Base-by-base conservation (phyloP, 2,113 vertebrate genomes). In the Hipposideros armiger region DNA sequence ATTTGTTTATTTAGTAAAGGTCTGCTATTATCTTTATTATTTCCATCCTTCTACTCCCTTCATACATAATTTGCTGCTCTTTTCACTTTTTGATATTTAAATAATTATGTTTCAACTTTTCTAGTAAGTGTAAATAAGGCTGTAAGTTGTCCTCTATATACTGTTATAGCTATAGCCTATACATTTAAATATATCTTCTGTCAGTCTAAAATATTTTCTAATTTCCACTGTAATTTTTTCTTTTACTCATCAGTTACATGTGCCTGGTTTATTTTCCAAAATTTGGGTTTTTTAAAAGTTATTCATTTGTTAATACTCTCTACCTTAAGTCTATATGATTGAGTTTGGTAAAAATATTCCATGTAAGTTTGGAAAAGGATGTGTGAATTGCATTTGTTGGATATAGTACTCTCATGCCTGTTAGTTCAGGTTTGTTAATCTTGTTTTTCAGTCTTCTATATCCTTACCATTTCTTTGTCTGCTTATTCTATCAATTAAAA, bases 71-170 rank as follows among this genome's bases (percentile, higher is more conserved):
- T 94, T 90, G 24, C 32, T 84, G 50, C 14, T 86, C 15, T 76
- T 90, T 69, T 66, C 89, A 74, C 7, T 69, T 76, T 74, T 90
- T 90, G 13, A 94, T 64, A 62, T 76, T 83, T 94, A 89, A 30
- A 89, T 45, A 32, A 81, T 40, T 73, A 45, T 40, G 32, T 67
- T 50, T 74, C 40, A 67, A 4, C 50, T 82, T 60, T 90, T 60
- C 15, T 76, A 89, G 19, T 22, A 83, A 83, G 40, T 58, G 10
- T 67, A 84, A 67, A 77, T 69, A 76, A 89, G 50, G 13, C 70
- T 76, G 9, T 70, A 78, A 30, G 8, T 36, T 88, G 11, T n/a
- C 52, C 7, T 78, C 1, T 52, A 60, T 42, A 73, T 7, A 62
- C 15, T 42, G 14, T 73, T 40, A 28, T 58, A 67, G 19, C 26